Evolutionary conservation across 2,797 vertebrate genomes (phyloP), one percentile per base, ranked within the genome.

Genomic region (Babyrousa celebensis): DNA sequence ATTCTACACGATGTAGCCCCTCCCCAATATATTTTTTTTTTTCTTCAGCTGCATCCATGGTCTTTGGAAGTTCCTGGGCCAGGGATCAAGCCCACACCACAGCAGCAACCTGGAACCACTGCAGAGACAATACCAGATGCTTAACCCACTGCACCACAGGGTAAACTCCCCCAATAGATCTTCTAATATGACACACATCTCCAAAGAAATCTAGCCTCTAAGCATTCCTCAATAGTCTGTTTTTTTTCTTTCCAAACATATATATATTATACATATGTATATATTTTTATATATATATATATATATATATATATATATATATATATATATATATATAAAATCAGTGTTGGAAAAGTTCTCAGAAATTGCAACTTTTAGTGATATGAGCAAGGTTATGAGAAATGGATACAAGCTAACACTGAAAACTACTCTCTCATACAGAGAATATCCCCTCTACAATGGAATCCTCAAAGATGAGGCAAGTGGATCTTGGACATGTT

Each of bases 131-230:
- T 48, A 48, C 43, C 43, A 48, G 43, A 48, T 48, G 6, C 43
- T 48, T 48, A 48, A 48, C 43, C 43, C 43, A 48, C 43, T 48
- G 43, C 43, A 48, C 43, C 43, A 48, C 43, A 48, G 43, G 43
- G 6, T 6, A 10, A 48, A 10, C 43, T 48, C 43, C 12, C 62
- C 27, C 52, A 87, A 43, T 52, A 80, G 0, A 94, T 63, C 20
- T 93, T 97, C 94, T 96, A 82, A 94, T 96, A 95, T 56, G 92
- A 70, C 20, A 97, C 58, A 96, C 18, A 97, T 23, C 2, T 96
- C 91, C 12, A 96, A 91, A 96, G 91, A 98, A 98, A 97, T 78
- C 23, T 98, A 94, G 95, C 20, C 79, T 91, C 20, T 25, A 96
- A 48, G 62, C 74, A 75, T 96, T 93, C 71, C 84, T 92, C 83